Evolutionary conservation across 2,113 vertebrate species (phyloP).

Genomic region (rat (Rattus norvegicus)): GRCr8 NC_086022.1:133391001-133391500

Average conservation of each 20-base stretch:
- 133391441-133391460: neutral
- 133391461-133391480: neutral
- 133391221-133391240: neutral
- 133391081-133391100: no score
- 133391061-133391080: no score
- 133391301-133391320: neutral
- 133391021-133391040: neutral
- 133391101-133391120: no score
- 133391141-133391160: no score
- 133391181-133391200: neutral
- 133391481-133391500: neutral
- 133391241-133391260: neutral
- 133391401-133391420: neutral
- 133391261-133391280: neutral
- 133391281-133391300: neutral
- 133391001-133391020: neutral
- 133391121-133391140: no score
- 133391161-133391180: neutral
- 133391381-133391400: neutral
- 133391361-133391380: neutral
- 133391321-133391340: neutral
- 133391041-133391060: neutral
- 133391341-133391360: neutral
- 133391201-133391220: neutral
- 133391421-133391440: neutral